Conservation (phyloP, 2,888 invertebrate species). For the Diabrotica balteata region DNA sequence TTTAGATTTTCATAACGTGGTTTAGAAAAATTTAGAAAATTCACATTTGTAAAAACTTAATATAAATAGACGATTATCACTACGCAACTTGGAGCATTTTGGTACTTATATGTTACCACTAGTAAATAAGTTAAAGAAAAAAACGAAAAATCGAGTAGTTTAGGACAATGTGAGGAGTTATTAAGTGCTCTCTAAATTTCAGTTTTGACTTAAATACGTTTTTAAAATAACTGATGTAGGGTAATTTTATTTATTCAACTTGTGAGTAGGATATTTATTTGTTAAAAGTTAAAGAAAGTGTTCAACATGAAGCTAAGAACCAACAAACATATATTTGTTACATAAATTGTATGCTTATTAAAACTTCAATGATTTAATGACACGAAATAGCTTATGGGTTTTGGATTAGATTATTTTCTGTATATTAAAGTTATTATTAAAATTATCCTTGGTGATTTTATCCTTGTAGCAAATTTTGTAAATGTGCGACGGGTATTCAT, state of each 20-base stretch:
- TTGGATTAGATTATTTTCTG: no score
- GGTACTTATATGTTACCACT: slow-evolving; percentile 27
- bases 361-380: no score
- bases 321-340: no score
- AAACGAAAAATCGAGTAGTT: slow-evolving; percentile 20
- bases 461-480: no score
- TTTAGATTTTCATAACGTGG: neutral
- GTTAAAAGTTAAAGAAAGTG: neutral
- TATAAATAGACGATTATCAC: slow-evolving; percentile 4
- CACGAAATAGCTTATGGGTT: no score
- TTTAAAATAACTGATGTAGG: slow-evolving; percentile 2
- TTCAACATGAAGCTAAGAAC: slow-evolving; percentile 1
- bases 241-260: slow-evolving; percentile 8
- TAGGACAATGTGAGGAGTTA: slow-evolving; percentile 17
- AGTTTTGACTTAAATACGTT: slow-evolving; percentile 5
- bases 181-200: slow-evolving; percentile 14
- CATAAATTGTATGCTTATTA: no score
- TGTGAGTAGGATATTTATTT: slow-evolving; percentile 2
- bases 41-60: slow-evolving; percentile 13
- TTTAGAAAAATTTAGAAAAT: slow-evolving; percentile 1
- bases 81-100: slow-evolving; percentile 25
- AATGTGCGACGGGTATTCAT: no score
- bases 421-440: no score
- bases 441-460: no score
- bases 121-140: slow-evolving; percentile 20